Base-by-base conservation (phyloP, 2,113 vertebrate species). In the Cyprinodon brontotheroides region DNA sequence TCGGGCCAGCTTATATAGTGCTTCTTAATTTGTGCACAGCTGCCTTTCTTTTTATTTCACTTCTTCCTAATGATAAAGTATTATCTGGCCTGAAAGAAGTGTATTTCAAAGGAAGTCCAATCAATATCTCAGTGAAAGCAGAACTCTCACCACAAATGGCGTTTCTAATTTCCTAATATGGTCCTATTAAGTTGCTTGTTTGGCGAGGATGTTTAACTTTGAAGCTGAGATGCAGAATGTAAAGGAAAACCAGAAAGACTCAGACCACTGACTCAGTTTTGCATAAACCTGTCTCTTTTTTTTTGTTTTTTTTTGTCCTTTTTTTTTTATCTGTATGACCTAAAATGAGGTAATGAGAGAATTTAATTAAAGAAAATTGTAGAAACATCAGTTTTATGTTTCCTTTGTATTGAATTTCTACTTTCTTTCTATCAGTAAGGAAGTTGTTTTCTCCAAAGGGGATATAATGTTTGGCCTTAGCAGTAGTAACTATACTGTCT, bases 101-200 rank as follows among this genome's bases (percentile, higher is more conserved):
- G 40, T 40, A 67, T 14, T 64, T 9, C 79, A 84, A 53, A 39
- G 85, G 84, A 83, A 87, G 84, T 75, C 39, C 13, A 57, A 22
- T 86, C 50, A 66, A n/a, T 83, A 71, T 86, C 80, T 79, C 65
- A 76, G 70, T 53, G 22, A 71, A 76, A 78, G 20, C 65, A 40
- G 62, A 47, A 78, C 41, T 20, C 73, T 83, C 79, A 17, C 15
- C 15, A 53, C 8, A 17, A 53, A 78, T 68, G 61, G 61, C 40
- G 86, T 86, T 93, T 93, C 92, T 93, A 91, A 88, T 92, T 74
- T 74, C 91, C 90, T 82, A 92, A 94, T 92, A 92, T 87, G 89
- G 92, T 81, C 65, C 63, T 57, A 38, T 80, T 84, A 82, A 67
- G 72, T 74, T 78, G 71, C 79, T 3, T 68, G 41, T 65, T 70